phyloP scores from a whole-genome alignment of 2,797 vertebrate species.

The Trachurus trachurus region DNA sequence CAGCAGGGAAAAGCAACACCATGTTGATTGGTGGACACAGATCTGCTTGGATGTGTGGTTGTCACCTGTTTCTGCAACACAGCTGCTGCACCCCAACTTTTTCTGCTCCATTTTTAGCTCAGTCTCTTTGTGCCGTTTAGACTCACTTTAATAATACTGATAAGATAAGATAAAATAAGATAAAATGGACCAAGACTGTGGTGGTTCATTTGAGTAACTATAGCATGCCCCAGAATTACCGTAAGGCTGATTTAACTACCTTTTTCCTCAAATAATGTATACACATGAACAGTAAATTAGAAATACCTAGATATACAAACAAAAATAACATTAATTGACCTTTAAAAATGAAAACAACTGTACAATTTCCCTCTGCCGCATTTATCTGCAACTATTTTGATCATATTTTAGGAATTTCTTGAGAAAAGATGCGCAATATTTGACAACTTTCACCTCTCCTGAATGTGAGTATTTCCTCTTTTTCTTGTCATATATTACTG shows the following conservation, averaged over 20 bases:
- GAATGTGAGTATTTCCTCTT: background rate
- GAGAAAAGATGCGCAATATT: background rate
- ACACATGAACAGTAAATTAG: background rate
- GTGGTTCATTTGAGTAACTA: background rate
- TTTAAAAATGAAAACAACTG: background rate
- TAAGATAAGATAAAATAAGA: background rate
- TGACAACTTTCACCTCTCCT: background rate
- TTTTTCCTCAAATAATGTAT: background rate
- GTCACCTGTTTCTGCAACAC: constrained; percentile 68
- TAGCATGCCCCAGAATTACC: background rate
- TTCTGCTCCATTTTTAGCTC: constrained; percentile 58
- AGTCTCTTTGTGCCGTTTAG: constrained; percentile 13
- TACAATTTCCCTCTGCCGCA: background rate
- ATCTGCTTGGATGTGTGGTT: constrained; percentile 26
- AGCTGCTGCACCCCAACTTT: constrained; percentile 65
- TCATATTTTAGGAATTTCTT: background rate
- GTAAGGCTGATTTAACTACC: background rate
- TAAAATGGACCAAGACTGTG: background rate
- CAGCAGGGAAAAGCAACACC: background rate
- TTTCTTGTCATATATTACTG: too few relatives aligned
- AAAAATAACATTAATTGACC: background rate
- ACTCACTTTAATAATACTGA: constrained; percentile 21
- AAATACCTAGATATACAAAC: background rate
- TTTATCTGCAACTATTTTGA: background rate
- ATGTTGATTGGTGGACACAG: constrained; percentile 46